Evolutionary conservation across 2,888 invertebrate genomes (phyloP).

Genomic region (Melanchra persicariae): DNA sequence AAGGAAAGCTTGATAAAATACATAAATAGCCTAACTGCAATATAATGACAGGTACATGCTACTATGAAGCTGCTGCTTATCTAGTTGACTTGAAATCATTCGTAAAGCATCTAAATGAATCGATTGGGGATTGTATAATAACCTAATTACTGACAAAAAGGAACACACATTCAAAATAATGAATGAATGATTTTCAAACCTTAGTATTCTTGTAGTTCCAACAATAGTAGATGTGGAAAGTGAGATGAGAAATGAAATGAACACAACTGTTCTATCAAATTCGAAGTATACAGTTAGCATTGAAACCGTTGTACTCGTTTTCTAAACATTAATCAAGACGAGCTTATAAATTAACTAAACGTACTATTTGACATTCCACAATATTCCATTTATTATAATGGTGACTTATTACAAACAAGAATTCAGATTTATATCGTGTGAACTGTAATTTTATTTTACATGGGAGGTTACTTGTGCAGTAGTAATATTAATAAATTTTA

Average conservation of each 20-base stretch:
- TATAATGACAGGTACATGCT: background rate
- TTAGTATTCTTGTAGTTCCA: background rate
- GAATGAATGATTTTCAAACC: background rate
- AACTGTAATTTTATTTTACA: conserved; percentile 53
- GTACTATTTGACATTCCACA: conserved; percentile 25
- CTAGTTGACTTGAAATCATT: background rate
- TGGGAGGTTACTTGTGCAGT: conserved; percentile 53
- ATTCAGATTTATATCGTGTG: conserved; percentile 34
- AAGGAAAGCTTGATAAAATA: too few relatives aligned
- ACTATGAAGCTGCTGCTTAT: background rate
- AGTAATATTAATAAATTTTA: conserved; percentile 78
- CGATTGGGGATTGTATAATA: background rate
- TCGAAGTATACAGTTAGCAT: conserved; percentile 13
- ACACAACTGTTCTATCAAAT: background rate
- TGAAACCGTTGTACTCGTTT: conserved; percentile 15
- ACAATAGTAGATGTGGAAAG: background rate
- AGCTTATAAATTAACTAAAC: conserved; percentile 21
- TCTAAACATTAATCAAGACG: conserved; percentile 29
- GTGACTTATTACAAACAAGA: conserved; percentile 36
- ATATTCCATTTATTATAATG: conserved; percentile 22
- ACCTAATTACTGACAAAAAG: background rate
- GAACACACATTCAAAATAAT: background rate
- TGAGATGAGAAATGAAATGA: background rate
- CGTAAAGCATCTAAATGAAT: background rate
- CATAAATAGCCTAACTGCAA: background rate